Percentiles rank a stretch among this genome's conserved stretches.
Evolutionary conservation across 2,888 invertebrate genomes (phyloP).

Genomic region (Leptinotarsa rubiginosa): DNA sequence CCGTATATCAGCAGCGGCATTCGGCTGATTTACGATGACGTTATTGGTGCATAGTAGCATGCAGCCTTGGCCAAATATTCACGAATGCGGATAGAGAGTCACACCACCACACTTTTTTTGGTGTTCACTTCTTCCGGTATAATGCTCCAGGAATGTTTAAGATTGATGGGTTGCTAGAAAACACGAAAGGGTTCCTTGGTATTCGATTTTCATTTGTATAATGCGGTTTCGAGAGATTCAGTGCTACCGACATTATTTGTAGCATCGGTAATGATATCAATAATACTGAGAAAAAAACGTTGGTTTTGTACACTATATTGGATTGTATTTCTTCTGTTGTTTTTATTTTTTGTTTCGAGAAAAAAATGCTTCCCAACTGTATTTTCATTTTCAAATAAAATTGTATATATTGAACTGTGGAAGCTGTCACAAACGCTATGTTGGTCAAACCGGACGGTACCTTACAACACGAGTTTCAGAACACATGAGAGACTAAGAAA

Average conservation of each 20-base stretch:
- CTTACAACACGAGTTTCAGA: too few relatives aligned
- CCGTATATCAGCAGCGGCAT: conserved; percentile 35
- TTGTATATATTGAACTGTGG: too few relatives aligned
- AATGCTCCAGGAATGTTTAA: conserved; percentile 22
- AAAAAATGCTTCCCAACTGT: too few relatives aligned
- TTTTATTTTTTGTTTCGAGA: too few relatives aligned
- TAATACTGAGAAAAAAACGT: too few relatives aligned
- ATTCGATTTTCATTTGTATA: conserved; percentile 18
- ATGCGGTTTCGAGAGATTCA: background rate
- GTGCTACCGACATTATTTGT: background rate
- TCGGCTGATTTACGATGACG: conserved; percentile 36
- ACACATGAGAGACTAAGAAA: too few relatives aligned
- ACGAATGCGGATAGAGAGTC: conserved; percentile 36
- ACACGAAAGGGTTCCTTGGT: conserved; percentile 28
- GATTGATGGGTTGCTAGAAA: conserved; percentile 28
- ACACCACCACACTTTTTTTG: conserved; percentile 29
- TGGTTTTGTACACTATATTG: too few relatives aligned
- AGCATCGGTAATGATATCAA: background rate
- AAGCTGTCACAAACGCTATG: too few relatives aligned
- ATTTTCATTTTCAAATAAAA: too few relatives aligned
- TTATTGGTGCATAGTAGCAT: conserved; percentile 37
- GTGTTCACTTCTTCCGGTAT: conserved; percentile 25
- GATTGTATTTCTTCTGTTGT: too few relatives aligned
- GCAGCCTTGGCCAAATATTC: conserved; percentile 33
- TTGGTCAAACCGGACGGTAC: too few relatives aligned